Base-by-base conservation (phyloP, 2,797 vertebrate genomes). In the Antrozous pallidus region DNA sequence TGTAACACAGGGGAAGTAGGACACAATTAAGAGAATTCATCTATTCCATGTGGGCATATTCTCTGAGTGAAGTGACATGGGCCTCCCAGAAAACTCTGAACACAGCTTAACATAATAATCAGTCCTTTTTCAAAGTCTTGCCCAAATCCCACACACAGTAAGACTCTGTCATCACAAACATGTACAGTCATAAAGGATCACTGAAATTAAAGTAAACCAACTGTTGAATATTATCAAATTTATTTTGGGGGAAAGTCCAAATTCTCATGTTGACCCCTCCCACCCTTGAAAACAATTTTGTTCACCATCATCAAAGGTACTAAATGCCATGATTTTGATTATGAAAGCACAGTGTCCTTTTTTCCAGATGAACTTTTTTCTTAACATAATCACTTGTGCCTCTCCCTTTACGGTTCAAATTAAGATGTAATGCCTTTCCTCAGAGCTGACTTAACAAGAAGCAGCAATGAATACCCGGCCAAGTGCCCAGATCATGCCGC, bases 321-420 rank as follows among this genome's bases (percentile, higher is more conserved):
- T 45, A 49, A 95, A 17, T 31, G 28, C 22, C 70, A 13, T 40
- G 5, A 83, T 5, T 3, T 54, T 20, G 20, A 47, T 47, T 91
- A 88, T 65, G 78, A 92, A 45, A 91, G 24, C 36, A 28, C 4
- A 24, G 54, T 51, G 10, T 0, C 2, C 10, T 88, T 88, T n/a
- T 95, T 92, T 31, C 88, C 20, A 18, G 26, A 83, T 51, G 75
- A 94, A 73, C 26, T 84, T 92, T 42, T 61, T 63, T 82, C 77
- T 54, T 61, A 65, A 88, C 73, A 49, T 1, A 49, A 1, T 2
- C 1, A 47, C 73, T 91, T 58, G 73, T 93, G 42, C 33, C 56
- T 90, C 61, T 45, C 93, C 71, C 80, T 87, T 94, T 82, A 88
- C 16, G 18, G 31, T 28, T 10, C 88, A 78, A 97, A 97, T 97